Conservation (phyloP, 1,140 invertebrate genomes). For the Polypedilum vanderplanki region DNA sequence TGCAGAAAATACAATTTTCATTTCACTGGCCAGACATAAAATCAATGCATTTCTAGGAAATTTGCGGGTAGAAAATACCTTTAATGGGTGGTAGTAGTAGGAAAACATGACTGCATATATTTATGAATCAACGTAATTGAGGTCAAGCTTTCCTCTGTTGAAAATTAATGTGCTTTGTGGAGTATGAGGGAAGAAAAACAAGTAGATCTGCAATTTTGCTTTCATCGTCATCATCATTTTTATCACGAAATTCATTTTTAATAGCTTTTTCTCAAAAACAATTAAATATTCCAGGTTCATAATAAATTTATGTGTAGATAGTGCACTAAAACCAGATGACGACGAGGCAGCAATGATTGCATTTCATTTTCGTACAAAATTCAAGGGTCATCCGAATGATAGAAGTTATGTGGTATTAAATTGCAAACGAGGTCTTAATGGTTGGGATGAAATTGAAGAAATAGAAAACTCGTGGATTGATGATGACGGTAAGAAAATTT, state of each 20-base stretch:
- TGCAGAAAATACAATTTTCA: background rate
- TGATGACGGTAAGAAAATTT: background rate
- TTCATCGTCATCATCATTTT: background rate
- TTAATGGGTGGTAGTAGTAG: background rate
- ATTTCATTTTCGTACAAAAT: slow-evolving; percentile 18
- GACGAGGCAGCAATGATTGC: slow-evolving; percentile 16
- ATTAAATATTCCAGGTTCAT: background rate
- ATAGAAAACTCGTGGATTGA: slow-evolving; percentile 22
- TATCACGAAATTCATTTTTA: background rate
- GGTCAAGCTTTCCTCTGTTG: background rate
- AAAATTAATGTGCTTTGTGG: no score
- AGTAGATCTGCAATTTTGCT: background rate
- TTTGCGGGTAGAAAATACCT: background rate
- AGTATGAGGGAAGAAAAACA: no score
- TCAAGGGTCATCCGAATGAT: background rate
- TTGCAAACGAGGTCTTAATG: background rate
- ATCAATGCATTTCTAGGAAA: slow-evolving; percentile 1
- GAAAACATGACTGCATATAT: background rate
- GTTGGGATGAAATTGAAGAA: slow-evolving; percentile 8
- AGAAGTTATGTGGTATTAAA: background rate
- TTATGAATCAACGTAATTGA: background rate
- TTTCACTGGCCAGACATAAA: background rate
- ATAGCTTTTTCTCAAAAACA: background rate
- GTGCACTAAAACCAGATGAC: background rate
- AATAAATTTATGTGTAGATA: slow-evolving; percentile 13